phyloP scores from a whole-genome alignment of 2,113 vertebrate species.

The Galeopterus variegatus region DNA sequence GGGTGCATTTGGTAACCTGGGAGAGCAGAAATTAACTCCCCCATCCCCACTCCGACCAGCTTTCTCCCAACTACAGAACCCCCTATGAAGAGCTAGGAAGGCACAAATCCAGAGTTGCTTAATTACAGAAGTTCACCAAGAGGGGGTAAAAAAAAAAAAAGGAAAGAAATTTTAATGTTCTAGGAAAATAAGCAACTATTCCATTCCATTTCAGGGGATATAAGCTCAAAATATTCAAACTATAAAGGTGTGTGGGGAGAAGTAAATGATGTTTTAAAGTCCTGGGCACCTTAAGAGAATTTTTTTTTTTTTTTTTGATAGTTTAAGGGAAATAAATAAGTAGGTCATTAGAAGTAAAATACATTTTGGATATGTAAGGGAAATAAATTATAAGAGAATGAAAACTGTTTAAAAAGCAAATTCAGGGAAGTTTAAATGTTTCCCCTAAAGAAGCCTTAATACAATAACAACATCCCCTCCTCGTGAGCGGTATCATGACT shows the following conservation, averaged over 20 bases:
- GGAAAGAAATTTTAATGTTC: background rate
- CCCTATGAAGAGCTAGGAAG: background rate
- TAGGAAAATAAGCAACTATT: background rate
- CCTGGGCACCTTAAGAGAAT: background rate
- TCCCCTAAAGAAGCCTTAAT: background rate
- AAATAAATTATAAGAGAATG: background rate
- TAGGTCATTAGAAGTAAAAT: conserved; percentile 7
- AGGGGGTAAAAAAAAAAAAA: background rate
- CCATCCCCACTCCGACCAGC: background rate
- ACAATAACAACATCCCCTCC: background rate
- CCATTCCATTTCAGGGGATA: background rate
- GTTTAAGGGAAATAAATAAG: background rate
- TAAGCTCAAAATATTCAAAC: background rate
- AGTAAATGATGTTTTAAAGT: background rate
- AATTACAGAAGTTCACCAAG: no score
- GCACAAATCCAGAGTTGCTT: background rate
- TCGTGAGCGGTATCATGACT: background rate
- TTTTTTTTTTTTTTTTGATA: background rate
- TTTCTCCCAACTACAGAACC: background rate
- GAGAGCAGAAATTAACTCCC: background rate
- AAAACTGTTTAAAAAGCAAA: conserved; percentile 45
- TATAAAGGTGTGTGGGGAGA: background rate
- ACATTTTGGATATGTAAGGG: conserved; percentile 32
- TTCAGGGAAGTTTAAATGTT: conserved; percentile 2
- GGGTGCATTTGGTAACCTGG: background rate